Base-by-base conservation (phyloP, 1,140 invertebrate genomes). In the Drosophila albomicans region DNA sequence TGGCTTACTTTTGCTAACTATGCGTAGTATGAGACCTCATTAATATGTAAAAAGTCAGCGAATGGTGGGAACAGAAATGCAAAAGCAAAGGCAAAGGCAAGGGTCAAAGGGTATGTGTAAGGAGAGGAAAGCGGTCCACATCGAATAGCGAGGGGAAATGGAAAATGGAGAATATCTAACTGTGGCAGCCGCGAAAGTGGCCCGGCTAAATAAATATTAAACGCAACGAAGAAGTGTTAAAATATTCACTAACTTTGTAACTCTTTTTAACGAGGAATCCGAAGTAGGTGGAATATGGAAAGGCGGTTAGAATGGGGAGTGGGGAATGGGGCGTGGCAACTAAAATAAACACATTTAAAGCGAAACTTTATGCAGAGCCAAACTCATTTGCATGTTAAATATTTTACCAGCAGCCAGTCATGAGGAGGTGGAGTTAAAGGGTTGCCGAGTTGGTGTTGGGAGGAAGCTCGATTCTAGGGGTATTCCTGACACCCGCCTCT, bases 331-430 rank as follows among this genome's bases (percentile, higher is more conserved):
- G 78, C 75, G 84, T 87, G 82, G 69, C 78, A 85, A 85, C 85
- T 89, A 89, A 85, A 89, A 85, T 89, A 90, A 89, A 89, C 85
- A 89, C 85, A 90, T 85, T 90, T 90, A 89, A 89, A 89, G 85
- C 75, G 81, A 79, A 90, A 89, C 85, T 89, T 90, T 89, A 89
- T 89, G 81, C 85, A 88, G 78, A 90, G 78, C 81, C 85, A 89
- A 88, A 88, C 84, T 89, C 85, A 89, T 89, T 89, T 89, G 85
- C 85, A 89, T 89, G 85, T 89, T 89, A 89, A 89, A 90, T 89
- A 85, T 90, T 89, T 85, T 66, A 88, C 70, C 79, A 85, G 59
- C 73, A 61, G 73, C 61, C 61, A 25, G 46, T 65, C 20, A 38
- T 6, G n/a, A 13, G 65, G 38, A 30, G 46, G 8, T 25, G 16